Evolutionary conservation across 2,797 vertebrate species (phyloP), one percentile per base, ranked within the genome.

Genomic region (Enteromius radiatus): DNA sequence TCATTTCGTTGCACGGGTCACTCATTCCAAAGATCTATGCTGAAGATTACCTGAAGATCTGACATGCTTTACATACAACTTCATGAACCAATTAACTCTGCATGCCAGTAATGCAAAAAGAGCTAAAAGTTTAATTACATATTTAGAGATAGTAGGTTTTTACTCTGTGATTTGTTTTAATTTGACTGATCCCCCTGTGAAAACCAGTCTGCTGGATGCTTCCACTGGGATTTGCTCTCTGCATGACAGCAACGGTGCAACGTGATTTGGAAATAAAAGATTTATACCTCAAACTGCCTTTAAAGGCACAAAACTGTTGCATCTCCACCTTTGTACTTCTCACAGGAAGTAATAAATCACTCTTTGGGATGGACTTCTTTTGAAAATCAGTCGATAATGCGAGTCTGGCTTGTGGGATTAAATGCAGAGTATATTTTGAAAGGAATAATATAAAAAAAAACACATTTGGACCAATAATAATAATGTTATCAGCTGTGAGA

Each of bases 381-480:
- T 84, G 67, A 68, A 85, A 86, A 84, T 86, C 78, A 85, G 41
- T 74, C 76, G 78, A 86, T 69, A 88, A 81, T 23, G 38, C 83
- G 14, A 38, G 8, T 45, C 59, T 49, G 73, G 78, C 28, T 81
- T 65, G 59, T 65, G 82, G 80, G 81, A 85, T 71, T 82, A 82
- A 84, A 79, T 83, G 45, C 71, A 2, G n/a, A 83, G 65, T 67
- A 69, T 41, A 45, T 80, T 75, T 47, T 76, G 70, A 86, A 84
- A 83, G 45, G 52, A 87, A 64, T 70, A 73, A 64, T 33, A 73
- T 73, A 64, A 6, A 21, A 14, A 33, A 82, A 19, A 86, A 79
- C 89, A 86, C 87, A 89, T 84, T 89, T 21, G 84, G 90, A 56
- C 86, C 85, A 85, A 86, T 91, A 91, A 91, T 91, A 88, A 87